Base-by-base conservation (phyloP, 1,140 invertebrate genomes). In the Ganaspis sp. region DNA sequence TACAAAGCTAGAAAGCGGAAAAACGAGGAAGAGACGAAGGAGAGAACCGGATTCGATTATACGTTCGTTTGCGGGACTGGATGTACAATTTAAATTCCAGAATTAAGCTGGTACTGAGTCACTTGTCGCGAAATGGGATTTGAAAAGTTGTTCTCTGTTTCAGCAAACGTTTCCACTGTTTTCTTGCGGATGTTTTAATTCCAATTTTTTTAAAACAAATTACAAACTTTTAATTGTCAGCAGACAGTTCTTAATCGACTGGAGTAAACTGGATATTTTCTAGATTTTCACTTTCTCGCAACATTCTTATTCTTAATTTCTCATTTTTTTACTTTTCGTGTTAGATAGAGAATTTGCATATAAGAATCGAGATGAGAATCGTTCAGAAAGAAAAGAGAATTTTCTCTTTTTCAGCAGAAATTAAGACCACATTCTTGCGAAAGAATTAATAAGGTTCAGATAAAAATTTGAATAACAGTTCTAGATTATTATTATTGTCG, bases 91-190 rank as follows among this genome's bases (percentile, higher is more conserved):
- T 64, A 64, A 64, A 64, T 64, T 64, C 58, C 11, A 64, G 26
- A 29, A 64, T 64, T 64, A 64, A 64, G 23, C 58, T 29, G 15
- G 58, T 29, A 64, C 58, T 64, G 21, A 64, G 58, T 64, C 58
- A 64, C 58, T 64, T 64, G 58, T 64, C 54, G 54, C 54, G 54
- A 64, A 64, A 64, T 64, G 54, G 21, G 54, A 64, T 64, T 64
- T 64, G 21, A 29, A 29, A 64, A 64, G 58, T 64, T 64, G 23
- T 34, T 29, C 58, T 29, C 58, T 34, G 58, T 11, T 64, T 23
- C 29, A 29, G 58, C 26, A 29, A 64, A 64, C 58, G 58, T 64
- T 64, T 64, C 5, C 58, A 26, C 23, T 5, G 11, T 64, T 34
- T 64, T 12, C 58, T 64, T 64, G 58, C 23, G 15, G 12, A 15